A percentile compares a stretch with the other conserved stretches of the same genome.
These are phyloP conservation scores for Fistularia commersonii DNA, from an alignment of 2,797 vertebrate genomes.

Conservation along the genomic window DNA sequence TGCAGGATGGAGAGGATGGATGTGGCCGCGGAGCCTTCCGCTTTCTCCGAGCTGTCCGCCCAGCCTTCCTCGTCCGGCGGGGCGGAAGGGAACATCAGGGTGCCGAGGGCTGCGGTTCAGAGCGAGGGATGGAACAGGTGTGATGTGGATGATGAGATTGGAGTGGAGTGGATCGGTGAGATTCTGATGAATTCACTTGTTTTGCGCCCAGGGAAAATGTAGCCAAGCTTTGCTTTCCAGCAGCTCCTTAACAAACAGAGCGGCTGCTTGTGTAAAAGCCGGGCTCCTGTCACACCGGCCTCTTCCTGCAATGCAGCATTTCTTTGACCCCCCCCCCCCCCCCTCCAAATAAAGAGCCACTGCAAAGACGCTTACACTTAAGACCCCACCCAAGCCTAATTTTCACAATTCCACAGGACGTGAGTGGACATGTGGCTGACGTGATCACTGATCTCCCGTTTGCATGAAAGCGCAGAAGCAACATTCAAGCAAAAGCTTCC, in stretches of 20 bases:
- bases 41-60: slow-evolving; percentile 34
- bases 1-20: slow-evolving; percentile 62
- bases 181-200: no score
- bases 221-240: no score
- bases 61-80: slow-evolving; percentile 28
- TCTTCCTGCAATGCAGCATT: slow-evolving; percentile 51
- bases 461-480: slow-evolving; percentile 1
- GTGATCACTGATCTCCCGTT: slow-evolving; percentile 2
- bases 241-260: background rate
- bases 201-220: no score
- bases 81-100: slow-evolving; percentile 39
- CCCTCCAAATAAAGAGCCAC: no score
- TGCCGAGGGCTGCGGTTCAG: slow-evolving; percentile 57
- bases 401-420: background rate
- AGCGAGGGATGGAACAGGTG: slow-evolving; percentile 28
- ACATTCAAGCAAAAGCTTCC: slow-evolving; percentile 2
- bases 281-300: slow-evolving; percentile 19
- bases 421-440: slow-evolving; percentile 9
- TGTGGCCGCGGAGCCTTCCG: slow-evolving; percentile 39
- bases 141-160: slow-evolving; percentile 29
- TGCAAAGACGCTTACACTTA: no score
- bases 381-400: no score
- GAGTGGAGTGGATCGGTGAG: slow-evolving; percentile 11
- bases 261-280: slow-evolving; percentile 4
- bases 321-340: slow-evolving; percentile 41